Evolutionary conservation across 2,113 vertebrate genomes (phyloP).

Genomic region (Jacana jacana): DNA sequence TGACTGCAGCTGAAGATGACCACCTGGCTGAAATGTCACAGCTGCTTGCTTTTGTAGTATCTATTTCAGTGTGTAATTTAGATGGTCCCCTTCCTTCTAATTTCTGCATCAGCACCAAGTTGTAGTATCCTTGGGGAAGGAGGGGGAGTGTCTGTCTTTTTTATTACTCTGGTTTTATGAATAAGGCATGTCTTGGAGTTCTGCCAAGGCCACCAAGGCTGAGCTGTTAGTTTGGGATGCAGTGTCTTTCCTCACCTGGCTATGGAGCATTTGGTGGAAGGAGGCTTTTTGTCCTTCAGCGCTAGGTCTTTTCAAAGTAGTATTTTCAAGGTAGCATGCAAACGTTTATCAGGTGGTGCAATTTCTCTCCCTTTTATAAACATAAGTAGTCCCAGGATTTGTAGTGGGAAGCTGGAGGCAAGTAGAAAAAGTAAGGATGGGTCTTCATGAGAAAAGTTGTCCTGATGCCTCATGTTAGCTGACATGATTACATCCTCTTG

Average conservation of each 20-base stretch:
- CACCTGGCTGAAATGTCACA: conserved; percentile 42
- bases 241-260: neutral
- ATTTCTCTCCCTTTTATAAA: neutral
- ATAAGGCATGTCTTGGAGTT: neutral
- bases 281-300: neutral
- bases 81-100: neutral
- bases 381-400: neutral
- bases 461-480: neutral
- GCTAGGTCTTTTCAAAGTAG: neutral
- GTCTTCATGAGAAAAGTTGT: neutral
- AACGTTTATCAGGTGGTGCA: neutral
- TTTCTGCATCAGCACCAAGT: neutral
- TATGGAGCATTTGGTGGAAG: neutral
- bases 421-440: neutral
- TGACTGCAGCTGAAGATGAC: conserved; percentile 34
- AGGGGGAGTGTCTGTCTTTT: neutral
- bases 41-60: conserved; percentile 37
- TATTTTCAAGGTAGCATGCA: rapidly evolving
- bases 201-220: neutral
- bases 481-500: neutral
- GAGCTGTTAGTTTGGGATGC: neutral
- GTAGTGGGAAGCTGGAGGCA: neutral
- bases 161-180: neutral
- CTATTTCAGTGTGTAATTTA: conserved; percentile 12
- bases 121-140: neutral